These are phyloP conservation scores for Chesias legatella DNA, from an alignment of 2,888 invertebrate species.

Conservation along the genomic window DNA sequence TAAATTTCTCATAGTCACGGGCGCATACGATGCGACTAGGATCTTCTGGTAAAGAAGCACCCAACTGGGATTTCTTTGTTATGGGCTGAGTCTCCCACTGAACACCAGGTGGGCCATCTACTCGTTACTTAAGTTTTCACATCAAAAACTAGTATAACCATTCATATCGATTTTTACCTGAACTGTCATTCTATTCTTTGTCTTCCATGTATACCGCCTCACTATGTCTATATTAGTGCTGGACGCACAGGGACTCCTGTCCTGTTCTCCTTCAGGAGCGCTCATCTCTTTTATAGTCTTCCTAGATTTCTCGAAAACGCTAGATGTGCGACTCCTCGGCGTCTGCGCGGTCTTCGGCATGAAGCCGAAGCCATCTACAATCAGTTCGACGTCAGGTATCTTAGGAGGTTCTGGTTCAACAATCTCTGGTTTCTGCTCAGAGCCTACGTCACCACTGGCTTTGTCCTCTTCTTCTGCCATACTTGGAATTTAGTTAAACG, in stretches of 20 bases:
- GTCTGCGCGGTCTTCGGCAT: constrained; percentile 35
- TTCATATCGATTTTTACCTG: too few relatives aligned
- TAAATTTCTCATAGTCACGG: too few relatives aligned
- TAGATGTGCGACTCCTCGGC: constrained; percentile 17
- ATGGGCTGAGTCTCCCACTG: too few relatives aligned
- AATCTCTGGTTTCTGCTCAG: constrained; percentile 28
- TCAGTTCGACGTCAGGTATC: constrained; percentile 60
- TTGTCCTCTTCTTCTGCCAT: constrained; percentile 50
- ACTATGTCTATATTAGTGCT: constrained; percentile 71
- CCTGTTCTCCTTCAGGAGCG: constrained; percentile 31
- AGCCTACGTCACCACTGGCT: constrained; percentile 38
- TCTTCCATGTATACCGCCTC: constrained; percentile 84
- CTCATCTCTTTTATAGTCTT: constrained; percentile 35
- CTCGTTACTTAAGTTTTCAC: too few relatives aligned
- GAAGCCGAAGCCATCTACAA: constrained; percentile 75
- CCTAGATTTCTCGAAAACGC: constrained; percentile 32
- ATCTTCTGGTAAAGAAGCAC: too few relatives aligned
- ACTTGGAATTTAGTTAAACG: constrained; percentile 34
- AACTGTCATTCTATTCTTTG: constrained; percentile 83
- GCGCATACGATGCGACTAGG: too few relatives aligned
- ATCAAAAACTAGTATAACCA: too few relatives aligned
- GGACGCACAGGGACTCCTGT: constrained; percentile 55
- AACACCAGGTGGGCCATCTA: too few relatives aligned
- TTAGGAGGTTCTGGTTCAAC: constrained; percentile 42
- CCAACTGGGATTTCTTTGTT: too few relatives aligned